Percentiles rank a stretch among this genome's conserved stretches.
Evolutionary conservation across 2,113 vertebrate species (phyloP).

Genomic region (Australoheros scitulus): DNA sequence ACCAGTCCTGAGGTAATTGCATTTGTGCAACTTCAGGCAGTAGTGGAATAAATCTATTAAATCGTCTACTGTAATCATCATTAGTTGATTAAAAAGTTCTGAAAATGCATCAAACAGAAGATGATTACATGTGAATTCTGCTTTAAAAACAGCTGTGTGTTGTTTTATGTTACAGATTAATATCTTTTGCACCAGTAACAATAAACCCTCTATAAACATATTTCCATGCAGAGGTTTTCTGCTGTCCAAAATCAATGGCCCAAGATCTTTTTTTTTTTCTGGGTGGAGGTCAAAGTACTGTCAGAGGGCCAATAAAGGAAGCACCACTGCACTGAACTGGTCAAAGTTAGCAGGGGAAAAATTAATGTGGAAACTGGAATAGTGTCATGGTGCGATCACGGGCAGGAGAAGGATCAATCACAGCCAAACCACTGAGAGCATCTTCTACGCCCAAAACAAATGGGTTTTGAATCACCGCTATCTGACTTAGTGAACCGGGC

Average conservation of each 20-base stretch:
- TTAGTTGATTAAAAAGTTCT: background rate
- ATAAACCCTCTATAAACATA: constrained; percentile 22
- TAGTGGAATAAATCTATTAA: background rate
- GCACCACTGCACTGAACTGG: constrained; percentile 39
- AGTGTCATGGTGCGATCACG: constrained; percentile 60
- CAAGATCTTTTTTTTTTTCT: constrained; percentile 19
- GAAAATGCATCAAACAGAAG: background rate
- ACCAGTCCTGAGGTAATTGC: background rate
- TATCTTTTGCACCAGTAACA: constrained; percentile 1
- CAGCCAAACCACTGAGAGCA: constrained; percentile 77
- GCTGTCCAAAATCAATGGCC: constrained; percentile 28
- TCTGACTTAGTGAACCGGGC: constrained; percentile 67
- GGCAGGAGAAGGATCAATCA: constrained; percentile 65
- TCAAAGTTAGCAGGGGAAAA: constrained; percentile 61
- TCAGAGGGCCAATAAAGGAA: constrained; percentile 55
- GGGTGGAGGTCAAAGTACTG: constrained; percentile 63
- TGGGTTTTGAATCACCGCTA: constrained; percentile 67
- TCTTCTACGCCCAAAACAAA: constrained; percentile 72
- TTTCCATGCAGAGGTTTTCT: constrained; percentile 36
- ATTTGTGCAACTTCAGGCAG: background rate
- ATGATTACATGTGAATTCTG: background rate
- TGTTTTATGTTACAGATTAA: background rate
- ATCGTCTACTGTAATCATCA: background rate
- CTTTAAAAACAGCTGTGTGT: accelerated
- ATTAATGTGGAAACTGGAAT: constrained; percentile 74